Evolutionary conservation across 2,888 invertebrate genomes (phyloP), one percentile per base, ranked within the genome.

Genomic region (Amiota minor): DNA sequence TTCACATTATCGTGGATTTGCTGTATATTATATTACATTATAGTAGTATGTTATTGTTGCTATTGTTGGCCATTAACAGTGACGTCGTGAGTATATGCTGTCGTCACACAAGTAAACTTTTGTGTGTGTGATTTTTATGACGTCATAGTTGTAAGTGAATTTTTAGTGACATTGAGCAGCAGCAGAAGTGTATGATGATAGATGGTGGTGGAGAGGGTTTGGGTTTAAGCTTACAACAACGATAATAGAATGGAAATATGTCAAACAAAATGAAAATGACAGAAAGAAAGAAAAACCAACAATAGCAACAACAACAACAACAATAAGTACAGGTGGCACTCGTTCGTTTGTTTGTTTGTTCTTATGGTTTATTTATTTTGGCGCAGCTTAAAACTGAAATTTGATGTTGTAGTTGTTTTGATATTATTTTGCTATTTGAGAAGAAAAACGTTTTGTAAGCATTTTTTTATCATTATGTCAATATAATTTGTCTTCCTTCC

Each of bases 391-490:
- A 20, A 59, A 20, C 20, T 10, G 59, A 59, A 59, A 18, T 59
- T 59, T 18, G 2, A 9, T 50, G 53, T 50, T 9, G 2, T 50
- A 9, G n/a, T 50, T 50, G 53, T 50, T 50, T 50, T 50, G 53
- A n/a, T n/a, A 50, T 50, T 50, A 35, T 35, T 35, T 35, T 35
- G 6, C 35, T 35, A 35, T 35, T 35, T 35, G 35, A 35, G 12
- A 3, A 3, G 12, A 59, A 59, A 59, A 20, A 1, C 12, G 12
- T 18, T 20, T 59, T 59, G 59, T 59, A 59, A 59, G 20, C 59
- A 20, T 59, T 62, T 59, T 59, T 62, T 18, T 45, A 62, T 62
- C 62, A 62, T 62, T 62, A 62, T 45, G 62, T 62, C 62, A 59
- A 20, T 59, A 18, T 20, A 2, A 9, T 18, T n/a, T n/a, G n/a